These are phyloP conservation scores for Platysteira castanea DNA, from an alignment of 2,113 vertebrate species.

Conservation along the genomic window DNA sequence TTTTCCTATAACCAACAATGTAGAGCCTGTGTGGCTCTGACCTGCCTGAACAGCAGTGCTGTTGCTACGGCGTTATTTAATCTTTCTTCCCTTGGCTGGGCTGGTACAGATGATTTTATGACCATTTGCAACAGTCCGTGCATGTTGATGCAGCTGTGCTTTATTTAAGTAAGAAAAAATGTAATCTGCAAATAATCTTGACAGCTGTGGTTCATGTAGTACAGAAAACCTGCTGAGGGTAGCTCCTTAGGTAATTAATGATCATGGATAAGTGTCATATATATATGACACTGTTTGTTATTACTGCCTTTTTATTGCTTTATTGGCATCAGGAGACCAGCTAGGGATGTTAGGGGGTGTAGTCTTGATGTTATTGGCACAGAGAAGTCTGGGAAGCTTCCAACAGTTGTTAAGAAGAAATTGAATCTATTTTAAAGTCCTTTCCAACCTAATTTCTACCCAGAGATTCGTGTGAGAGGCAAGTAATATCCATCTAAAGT, in stretches of 20 bases:
- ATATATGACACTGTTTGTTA: background rate
- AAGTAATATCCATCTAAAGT: background rate
- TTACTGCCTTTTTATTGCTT: slow-evolving; percentile 34
- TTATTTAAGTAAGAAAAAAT: slow-evolving; percentile 36
- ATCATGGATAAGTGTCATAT: background rate
- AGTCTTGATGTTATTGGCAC: background rate
- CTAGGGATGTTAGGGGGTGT: background rate
- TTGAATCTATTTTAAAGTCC: background rate
- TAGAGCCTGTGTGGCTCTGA: background rate
- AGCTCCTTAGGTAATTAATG: background rate
- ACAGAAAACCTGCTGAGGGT: background rate
- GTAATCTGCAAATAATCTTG: slow-evolving; percentile 12
- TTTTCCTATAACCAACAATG: background rate
- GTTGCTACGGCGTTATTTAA: background rate
- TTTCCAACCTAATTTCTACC: slow-evolving; percentile 8
- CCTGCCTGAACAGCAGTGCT: background rate
- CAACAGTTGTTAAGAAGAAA: slow-evolving; percentile 21
- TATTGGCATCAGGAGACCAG: slow-evolving; percentile 32
- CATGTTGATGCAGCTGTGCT: slow-evolving; percentile 38
- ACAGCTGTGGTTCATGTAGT: background rate
- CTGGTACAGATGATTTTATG: background rate
- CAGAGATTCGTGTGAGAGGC: background rate
- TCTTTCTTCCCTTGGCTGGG: background rate
- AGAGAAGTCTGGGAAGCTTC: background rate
- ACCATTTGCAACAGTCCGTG: background rate